Evolutionary conservation across 2,113 vertebrate species (phyloP).

Genomic region (Ciconia maguari): DNA sequence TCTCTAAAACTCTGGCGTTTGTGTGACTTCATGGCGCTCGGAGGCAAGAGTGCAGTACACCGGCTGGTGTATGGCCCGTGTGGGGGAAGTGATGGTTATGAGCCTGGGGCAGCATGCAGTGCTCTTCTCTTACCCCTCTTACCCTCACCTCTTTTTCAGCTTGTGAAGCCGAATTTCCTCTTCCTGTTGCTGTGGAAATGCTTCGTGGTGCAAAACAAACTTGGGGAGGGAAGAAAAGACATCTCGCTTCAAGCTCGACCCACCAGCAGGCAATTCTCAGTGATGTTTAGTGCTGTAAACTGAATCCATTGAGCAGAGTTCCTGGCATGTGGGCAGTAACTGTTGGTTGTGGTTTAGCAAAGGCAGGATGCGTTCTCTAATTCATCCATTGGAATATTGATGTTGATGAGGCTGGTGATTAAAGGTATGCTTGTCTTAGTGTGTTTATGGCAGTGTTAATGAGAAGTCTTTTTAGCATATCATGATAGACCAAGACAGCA

Average conservation of each 20-base stretch:
- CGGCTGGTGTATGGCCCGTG: rapidly evolving
- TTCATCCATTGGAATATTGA: not conserved
- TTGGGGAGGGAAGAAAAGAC: not conserved
- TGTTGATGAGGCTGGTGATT: not conserved
- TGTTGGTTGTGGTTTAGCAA: not conserved
- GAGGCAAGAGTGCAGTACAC: rapidly evolving
- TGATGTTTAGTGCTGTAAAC: not conserved
- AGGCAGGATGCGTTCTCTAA: not conserved
- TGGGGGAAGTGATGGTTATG: not conserved
- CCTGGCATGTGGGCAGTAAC: rapidly evolving
- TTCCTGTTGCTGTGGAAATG: not conserved
- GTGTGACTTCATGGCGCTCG: not conserved
- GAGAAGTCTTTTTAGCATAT: not conserved
- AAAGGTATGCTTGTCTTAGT: not conserved
- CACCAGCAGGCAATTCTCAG: rapidly evolving
- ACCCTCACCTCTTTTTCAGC: not conserved
- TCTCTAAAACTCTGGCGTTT: conserved; percentile 50
- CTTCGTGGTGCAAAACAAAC: not conserved
- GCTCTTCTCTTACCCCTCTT: not conserved
- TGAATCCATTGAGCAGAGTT: rapidly evolving
- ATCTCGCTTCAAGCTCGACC: rapidly evolving
- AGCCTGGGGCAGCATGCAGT: not conserved
- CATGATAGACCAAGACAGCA: rapidly evolving
- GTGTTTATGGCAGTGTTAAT: not conserved
- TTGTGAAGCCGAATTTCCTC: not conserved